A percentile compares a stretch with the other conserved stretches of the same genome.
Conservation (phyloP, 1,140 invertebrate genomes). For the Rhyacophila brunnea region DNA sequence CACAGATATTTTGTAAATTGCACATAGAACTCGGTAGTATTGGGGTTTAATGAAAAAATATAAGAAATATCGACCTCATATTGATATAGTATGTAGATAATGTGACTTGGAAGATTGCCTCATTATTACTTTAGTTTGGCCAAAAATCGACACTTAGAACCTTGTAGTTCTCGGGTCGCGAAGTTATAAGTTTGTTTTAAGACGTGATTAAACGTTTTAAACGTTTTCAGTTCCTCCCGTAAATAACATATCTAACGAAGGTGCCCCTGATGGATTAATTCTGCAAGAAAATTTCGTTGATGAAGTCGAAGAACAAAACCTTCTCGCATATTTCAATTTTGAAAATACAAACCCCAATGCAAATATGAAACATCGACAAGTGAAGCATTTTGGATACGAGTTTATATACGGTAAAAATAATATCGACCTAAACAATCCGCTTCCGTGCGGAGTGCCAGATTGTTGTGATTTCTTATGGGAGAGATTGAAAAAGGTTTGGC, state of each 20-base stretch:
- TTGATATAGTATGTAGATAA: too few relatives aligned
- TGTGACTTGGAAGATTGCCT: too few relatives aligned
- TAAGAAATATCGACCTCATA: too few relatives aligned
- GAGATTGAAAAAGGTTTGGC: conserved; percentile 55
- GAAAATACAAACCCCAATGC: conserved; percentile 45
- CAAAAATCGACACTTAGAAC: too few relatives aligned
- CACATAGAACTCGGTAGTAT: too few relatives aligned
- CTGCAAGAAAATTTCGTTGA: conserved; percentile 75
- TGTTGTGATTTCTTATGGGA: conserved; percentile 67
- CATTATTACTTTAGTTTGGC: too few relatives aligned
- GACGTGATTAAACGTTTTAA: too few relatives aligned
- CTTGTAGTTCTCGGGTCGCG: too few relatives aligned
- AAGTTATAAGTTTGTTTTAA: too few relatives aligned
- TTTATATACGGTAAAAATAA: conserved; percentile 90
- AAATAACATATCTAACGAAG: conserved; percentile 36
- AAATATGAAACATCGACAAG: conserved; percentile 79
- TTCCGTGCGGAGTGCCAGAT: conserved; percentile 68
- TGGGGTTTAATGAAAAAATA: too few relatives aligned
- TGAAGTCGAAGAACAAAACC: conserved; percentile 65
- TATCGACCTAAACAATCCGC: conserved; percentile 71
- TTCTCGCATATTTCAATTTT: conserved; percentile 66
- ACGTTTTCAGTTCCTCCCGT: conserved; percentile 38
- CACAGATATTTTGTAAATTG: too few relatives aligned
- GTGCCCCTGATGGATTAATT: conserved; percentile 68
- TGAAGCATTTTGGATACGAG: conserved; percentile 93